Evolutionary conservation across 2,113 vertebrate genomes (phyloP).

Genomic region (Cochlearius cochlearius): DNA sequence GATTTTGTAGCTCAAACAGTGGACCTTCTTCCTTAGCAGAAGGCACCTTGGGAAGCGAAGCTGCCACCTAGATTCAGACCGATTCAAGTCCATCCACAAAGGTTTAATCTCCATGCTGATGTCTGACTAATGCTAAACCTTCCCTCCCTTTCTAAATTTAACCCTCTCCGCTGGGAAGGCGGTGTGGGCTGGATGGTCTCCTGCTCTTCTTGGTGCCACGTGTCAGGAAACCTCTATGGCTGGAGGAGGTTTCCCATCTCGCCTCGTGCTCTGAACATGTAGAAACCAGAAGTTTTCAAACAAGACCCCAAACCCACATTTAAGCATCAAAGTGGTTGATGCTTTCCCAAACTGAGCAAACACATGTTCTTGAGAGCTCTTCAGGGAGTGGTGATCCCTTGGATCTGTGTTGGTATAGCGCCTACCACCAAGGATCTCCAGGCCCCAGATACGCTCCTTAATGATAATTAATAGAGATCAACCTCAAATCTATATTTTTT

Average conservation of each 20-base stretch:
- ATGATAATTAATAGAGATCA: background rate
- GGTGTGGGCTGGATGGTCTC: background rate
- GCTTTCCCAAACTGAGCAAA: background rate
- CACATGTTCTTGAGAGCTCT: background rate
- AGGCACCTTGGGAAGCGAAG: background rate
- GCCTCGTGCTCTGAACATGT: rapidly evolving
- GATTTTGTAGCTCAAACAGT: background rate
- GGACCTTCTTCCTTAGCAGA: background rate
- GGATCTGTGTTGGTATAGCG: background rate
- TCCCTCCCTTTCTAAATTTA: background rate
- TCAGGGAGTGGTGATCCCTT: background rate
- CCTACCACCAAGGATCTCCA: background rate
- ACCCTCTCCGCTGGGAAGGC: background rate
- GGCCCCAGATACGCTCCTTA: background rate
- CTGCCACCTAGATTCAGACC: background rate
- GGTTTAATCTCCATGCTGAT: background rate
- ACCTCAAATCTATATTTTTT: background rate
- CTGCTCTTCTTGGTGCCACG: rapidly evolving
- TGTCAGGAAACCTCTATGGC: background rate
- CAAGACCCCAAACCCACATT: background rate
- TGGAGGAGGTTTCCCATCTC: background rate
- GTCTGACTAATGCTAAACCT: background rate
- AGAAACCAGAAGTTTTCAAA: background rate
- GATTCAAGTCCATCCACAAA: background rate
- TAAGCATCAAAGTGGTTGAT: background rate